Conservation (phyloP, 2,113 vertebrate genomes). For the Sinocyclocheilus maitianheensis region DNA sequence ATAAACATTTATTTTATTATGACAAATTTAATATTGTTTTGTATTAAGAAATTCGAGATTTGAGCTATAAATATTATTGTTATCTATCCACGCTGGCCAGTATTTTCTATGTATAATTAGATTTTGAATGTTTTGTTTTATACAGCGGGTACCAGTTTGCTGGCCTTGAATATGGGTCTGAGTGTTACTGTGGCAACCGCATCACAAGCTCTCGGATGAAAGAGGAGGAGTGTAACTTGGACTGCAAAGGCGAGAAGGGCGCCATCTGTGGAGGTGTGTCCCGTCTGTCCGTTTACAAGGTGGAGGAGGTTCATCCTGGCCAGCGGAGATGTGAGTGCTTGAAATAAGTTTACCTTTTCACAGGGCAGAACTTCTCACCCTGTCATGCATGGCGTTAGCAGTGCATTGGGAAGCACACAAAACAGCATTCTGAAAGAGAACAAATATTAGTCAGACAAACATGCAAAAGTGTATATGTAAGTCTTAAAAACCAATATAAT, state of each 20-base stretch:
- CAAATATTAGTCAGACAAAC: too few species aligned
- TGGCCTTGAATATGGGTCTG: slow-evolving; percentile 80
- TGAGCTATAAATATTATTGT: not conserved
- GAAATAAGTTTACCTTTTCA: not conserved
- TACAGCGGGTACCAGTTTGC: slow-evolving; percentile 79
- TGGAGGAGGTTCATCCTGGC: slow-evolving; percentile 68
- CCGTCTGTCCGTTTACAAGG: slow-evolving; percentile 80
- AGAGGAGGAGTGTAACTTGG: slow-evolving; percentile 80
- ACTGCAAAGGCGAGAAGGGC: slow-evolving; percentile 83
- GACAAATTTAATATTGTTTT: too few species aligned
- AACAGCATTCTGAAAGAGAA: not conserved
- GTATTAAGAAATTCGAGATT: too few species aligned
- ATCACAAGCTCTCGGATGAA: slow-evolving; percentile 58
- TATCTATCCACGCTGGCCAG: too few species aligned
- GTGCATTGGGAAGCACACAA: not conserved
- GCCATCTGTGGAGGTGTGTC: slow-evolving; percentile 77
- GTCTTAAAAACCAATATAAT: too few species aligned
- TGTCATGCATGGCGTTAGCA: not conserved
- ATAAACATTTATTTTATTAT: too few species aligned
- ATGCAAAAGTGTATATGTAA: not conserved
- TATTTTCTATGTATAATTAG: slow-evolving; percentile 4
- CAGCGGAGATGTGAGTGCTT: slow-evolving; percentile 74
- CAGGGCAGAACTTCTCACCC: not conserved
- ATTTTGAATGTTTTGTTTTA: slow-evolving; percentile 37
- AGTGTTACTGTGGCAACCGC: slow-evolving; percentile 87